These are phyloP conservation scores for Pongo pygmaeus DNA, from an alignment of 2,113 vertebrate species.

Conservation along the genomic window DNA sequence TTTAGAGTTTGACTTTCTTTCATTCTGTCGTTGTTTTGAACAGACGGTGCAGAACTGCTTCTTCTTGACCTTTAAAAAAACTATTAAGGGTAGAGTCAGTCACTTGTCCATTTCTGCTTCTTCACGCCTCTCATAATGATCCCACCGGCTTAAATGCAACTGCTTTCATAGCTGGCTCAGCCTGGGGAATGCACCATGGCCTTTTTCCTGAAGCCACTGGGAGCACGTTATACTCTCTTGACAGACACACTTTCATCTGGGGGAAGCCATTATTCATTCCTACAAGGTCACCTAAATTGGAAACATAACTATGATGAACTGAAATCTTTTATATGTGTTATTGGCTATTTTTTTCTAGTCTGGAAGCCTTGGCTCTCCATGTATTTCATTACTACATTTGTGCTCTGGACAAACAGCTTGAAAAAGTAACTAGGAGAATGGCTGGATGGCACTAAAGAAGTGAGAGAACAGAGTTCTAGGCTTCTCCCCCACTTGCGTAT, in stretches of 20 bases:
- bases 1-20: background rate
- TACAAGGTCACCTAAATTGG: background rate
- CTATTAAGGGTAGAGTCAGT: background rate
- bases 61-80: background rate
- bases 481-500: background rate
- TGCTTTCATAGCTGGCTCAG: background rate
- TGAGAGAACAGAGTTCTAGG: background rate
- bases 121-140: background rate
- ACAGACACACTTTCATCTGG: background rate
- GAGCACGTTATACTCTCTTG: background rate
- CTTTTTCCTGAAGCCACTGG: background rate
- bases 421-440: background rate
- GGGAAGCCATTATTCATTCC: background rate
- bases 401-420: background rate
- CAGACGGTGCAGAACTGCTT: background rate
- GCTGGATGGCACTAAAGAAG: background rate
- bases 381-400: background rate
- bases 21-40: background rate
- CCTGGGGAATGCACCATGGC: accelerated
- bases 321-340: background rate
- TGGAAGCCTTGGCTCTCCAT: background rate
- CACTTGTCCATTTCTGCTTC: background rate
- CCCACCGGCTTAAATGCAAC: background rate
- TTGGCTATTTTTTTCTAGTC: background rate
- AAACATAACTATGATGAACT: background rate